phyloP scores from a whole-genome alignment of 2,888 invertebrate species.

The Netelia virgata region DNA sequence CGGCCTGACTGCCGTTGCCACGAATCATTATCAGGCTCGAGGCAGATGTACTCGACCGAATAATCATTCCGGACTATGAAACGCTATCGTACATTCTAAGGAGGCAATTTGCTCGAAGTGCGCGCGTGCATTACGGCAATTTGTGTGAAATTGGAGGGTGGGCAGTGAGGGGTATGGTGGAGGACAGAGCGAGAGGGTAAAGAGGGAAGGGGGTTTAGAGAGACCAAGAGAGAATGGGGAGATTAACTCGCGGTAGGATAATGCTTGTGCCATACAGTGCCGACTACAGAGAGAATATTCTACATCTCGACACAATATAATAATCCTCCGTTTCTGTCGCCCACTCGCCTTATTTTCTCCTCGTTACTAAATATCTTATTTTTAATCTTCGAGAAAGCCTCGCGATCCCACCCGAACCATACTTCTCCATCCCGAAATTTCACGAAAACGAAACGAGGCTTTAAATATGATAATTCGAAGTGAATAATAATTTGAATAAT shows the following conservation, averaged over 20 bases:
- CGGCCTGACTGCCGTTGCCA: slow-evolving; percentile 40
- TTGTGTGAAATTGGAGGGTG: slow-evolving; percentile 56
- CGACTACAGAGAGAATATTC: slow-evolving; percentile 24
- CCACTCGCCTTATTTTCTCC: not conserved
- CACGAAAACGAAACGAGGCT: not conserved
- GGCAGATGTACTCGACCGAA: slow-evolving; percentile 65
- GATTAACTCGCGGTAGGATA: slow-evolving; percentile 53
- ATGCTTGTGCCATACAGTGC: slow-evolving; percentile 45
- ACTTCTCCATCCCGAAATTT: not conserved
- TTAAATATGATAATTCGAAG: slow-evolving; percentile 28
- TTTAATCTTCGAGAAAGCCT: not conserved
- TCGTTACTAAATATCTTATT: not conserved
- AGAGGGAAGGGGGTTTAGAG: not conserved
- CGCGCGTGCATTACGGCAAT: slow-evolving; percentile 67
- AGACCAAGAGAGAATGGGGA: slow-evolving; percentile 40
- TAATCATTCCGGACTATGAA: slow-evolving; percentile 65
- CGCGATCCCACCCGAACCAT: not conserved
- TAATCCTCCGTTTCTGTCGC: slow-evolving; percentile 2
- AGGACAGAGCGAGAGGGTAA: too few relatives aligned
- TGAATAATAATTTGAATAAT: slow-evolving; percentile 39
- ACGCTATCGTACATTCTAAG: slow-evolving; percentile 62
- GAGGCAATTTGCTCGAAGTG: slow-evolving; percentile 66
- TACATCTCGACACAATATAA: slow-evolving; percentile 30
- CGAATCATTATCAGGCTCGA: slow-evolving; percentile 58
- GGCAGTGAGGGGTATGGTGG: not conserved